Conservation (phyloP, 37 sponge, comb jelly and placozoan species). For the Cliona cf. orientalis region DNA sequence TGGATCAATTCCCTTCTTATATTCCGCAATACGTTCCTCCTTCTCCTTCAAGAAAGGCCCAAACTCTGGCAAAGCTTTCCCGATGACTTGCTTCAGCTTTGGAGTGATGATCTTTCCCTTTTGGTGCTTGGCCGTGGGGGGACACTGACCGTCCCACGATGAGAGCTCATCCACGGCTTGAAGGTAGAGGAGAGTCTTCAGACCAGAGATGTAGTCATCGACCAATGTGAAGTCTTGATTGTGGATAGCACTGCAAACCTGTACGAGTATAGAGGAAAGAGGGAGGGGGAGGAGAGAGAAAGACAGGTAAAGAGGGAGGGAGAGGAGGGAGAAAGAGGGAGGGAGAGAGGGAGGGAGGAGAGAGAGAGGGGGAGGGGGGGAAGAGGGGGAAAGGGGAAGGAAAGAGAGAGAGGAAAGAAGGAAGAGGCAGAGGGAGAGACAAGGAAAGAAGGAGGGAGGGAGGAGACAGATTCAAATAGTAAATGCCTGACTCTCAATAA, state of each 20-base stretch:
- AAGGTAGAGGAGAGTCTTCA: conserved; percentile 90
- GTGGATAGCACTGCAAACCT: conserved; percentile 97
- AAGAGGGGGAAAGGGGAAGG: neutral
- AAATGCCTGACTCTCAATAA: too few relatives aligned
- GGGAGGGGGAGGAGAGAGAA: too few relatives aligned
- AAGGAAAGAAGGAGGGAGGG: too few relatives aligned
- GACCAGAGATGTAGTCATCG: conserved; percentile 86
- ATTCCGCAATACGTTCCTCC: conserved; percentile 56
- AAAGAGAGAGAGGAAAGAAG: neutral
- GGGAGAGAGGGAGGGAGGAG: neutral
- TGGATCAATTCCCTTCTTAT: conserved; percentile 51
- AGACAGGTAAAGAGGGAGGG: neutral
- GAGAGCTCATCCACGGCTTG: conserved; percentile 79
- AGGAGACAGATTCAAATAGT: too few relatives aligned
- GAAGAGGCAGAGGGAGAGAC: too few relatives aligned
- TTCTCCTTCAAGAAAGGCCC: conserved; percentile 81
- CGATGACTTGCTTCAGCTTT: conserved; percentile 76
- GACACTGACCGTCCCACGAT: conserved; percentile 87
- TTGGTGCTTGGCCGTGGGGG: conserved; percentile 91
- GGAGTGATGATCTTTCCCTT: conserved; percentile 85
- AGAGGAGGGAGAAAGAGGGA: neutral
- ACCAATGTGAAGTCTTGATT: conserved; percentile 95
- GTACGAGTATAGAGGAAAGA: neutral
- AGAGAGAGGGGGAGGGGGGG: too few relatives aligned
- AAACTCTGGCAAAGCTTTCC: conserved; percentile 88